phyloP scores from a whole-genome alignment of 1,140 invertebrate genomes.

The Plodia interpunctella region DNA sequence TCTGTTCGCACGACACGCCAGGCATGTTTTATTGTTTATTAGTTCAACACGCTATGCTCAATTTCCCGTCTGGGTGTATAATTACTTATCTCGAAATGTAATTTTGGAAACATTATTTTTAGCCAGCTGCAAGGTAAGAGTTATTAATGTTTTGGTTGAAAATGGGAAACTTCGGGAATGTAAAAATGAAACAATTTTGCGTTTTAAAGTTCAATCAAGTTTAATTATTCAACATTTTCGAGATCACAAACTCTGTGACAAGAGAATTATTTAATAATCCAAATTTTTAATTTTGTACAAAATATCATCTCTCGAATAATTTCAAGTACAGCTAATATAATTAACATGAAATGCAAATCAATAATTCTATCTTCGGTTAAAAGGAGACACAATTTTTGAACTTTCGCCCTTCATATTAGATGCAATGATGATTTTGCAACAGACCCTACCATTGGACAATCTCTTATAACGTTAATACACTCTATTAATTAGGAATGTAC shows the following conservation, averaged over 20 bases:
- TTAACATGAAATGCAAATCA: slow-evolving; percentile 62
- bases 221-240: slow-evolving; percentile 70
- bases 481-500: slow-evolving; percentile 74
- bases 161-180: background rate
- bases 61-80: too few relatives aligned
- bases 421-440: background rate
- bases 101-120: too few relatives aligned
- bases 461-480: slow-evolving; percentile 64
- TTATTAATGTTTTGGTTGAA: too few relatives aligned
- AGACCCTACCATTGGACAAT: slow-evolving; percentile 42
- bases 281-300: slow-evolving; percentile 73
- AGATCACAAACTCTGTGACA: slow-evolving; percentile 67
- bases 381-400: slow-evolving; percentile 55
- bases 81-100: too few relatives aligned
- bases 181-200: slow-evolving; percentile 27
- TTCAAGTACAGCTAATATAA: slow-evolving; percentile 56
- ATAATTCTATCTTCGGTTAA: slow-evolving; percentile 49
- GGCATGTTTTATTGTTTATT: too few relatives aligned
- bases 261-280: slow-evolving; percentile 58
- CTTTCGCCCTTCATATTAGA: slow-evolving; percentile 21
- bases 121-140: too few relatives aligned
- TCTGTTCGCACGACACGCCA: too few relatives aligned
- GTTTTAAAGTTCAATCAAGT: slow-evolving; percentile 60
- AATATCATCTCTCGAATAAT: slow-evolving; percentile 66
- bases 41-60: too few relatives aligned